These are phyloP conservation scores for Cephalotes varians DNA, from an alignment of 2,888 invertebrate species.

Conservation along the genomic window DNA sequence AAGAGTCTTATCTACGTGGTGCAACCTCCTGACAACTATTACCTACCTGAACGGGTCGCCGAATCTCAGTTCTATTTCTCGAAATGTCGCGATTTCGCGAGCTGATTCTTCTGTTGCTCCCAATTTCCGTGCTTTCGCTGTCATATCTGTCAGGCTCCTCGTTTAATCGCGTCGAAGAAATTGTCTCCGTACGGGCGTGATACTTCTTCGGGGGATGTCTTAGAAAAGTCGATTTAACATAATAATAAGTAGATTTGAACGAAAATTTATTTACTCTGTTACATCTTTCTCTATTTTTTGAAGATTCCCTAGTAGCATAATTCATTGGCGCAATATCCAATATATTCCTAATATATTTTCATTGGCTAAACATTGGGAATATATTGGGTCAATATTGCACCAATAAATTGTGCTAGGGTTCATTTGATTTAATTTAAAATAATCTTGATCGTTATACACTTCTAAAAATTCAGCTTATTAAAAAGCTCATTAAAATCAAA, in stretches of 20 bases:
- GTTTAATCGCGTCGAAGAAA: not conserved
- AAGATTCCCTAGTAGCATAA: too few species aligned
- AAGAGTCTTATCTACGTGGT: not conserved
- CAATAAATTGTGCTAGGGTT: too few species aligned
- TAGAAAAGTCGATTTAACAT: conserved; percentile 36
- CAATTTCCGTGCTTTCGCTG: not conserved
- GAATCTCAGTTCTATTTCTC: not conserved
- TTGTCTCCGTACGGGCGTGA: conserved; percentile 55
- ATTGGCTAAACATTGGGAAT: too few species aligned
- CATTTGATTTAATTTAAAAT: not conserved
- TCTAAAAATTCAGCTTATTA: not conserved
- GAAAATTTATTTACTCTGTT: not conserved
- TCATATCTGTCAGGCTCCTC: not conserved
- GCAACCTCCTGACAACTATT: not conserved
- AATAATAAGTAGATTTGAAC: not conserved
- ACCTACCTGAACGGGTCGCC: conserved; percentile 27
- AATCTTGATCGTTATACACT: not conserved
- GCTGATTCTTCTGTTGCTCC: not conserved
- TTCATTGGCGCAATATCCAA: too few species aligned
- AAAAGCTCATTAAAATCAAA: not conserved
- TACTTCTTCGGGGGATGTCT: conserved; percentile 76
- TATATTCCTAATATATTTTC: too few species aligned
- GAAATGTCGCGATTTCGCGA: conserved; percentile 5
- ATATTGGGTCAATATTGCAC: too few species aligned
- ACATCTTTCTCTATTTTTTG: not conserved